Evolutionary conservation across 2,113 vertebrate genomes (phyloP), one percentile per base, ranked within the genome.

Genomic region (Tragelaphus buxtoni): DNA sequence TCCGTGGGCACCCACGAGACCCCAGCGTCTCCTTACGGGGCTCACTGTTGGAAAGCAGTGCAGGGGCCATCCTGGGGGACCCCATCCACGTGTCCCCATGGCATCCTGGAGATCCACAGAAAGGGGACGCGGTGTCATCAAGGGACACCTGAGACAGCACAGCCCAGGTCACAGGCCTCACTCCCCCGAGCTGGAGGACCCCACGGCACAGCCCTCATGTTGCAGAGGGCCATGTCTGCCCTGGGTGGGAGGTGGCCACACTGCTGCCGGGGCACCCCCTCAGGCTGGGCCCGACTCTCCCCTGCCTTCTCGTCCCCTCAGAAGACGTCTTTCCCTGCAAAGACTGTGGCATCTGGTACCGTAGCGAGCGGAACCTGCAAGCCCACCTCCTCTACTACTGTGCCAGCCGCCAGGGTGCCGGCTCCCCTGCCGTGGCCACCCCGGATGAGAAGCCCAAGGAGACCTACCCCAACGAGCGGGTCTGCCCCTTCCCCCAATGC

Each of bases 361-460:
- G 99, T 5, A 99, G 99, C 2, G 99, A 99, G 98, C 98, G 99
- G 39, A 99, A 99, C 98, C 99, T 99, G 2, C 99, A 99, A 96
- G 99, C 99, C 0, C 99, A 99, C 98, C 99, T 99, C n/a, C 99
- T 99, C 98, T 99, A 99, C 97, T 99, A 99, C 99, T 99, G 99
- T 0, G 99, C 99, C 98, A 99, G 99, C 98, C 99, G 99, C 7
- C 99, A 99, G 98, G 99, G 99, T 79, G 96, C 99, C 5, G 83
- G 97, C 39, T 98, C 99, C 0, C 98, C 99, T 0, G 98, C 99
- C 1, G 0, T 53, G 0, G 98, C 99, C 0, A 97, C 99, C 2
- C 0, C 88, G 0, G 99, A 99, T 0, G 99, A 99, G 96, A 99
- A 99, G 77, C 98, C 99, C 97, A 99, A 99, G 98, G 99, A 99